Conservation (phyloP, 2,113 vertebrate species). For the Eublepharis macularius region DNA sequence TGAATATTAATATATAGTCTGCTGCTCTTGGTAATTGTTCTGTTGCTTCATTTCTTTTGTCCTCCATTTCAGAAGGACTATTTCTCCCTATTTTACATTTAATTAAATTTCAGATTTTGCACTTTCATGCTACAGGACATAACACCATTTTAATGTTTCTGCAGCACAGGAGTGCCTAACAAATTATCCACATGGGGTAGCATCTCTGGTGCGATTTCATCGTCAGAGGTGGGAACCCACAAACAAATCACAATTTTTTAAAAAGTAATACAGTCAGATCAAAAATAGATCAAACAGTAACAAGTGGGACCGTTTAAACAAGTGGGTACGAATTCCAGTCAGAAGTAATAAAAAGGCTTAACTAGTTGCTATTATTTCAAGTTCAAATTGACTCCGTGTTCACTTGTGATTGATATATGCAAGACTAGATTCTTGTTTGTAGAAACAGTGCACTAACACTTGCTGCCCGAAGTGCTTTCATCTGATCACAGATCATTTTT, state of each 20-base stretch:
- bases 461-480: background rate
- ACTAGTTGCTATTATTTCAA: background rate
- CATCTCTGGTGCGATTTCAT: background rate
- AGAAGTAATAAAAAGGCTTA: background rate
- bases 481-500: background rate
- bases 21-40: background rate
- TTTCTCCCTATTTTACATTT: background rate
- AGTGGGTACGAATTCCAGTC: background rate
- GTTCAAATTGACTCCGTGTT: background rate
- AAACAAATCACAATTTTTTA: background rate
- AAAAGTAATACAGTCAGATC: background rate
- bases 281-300: background rate
- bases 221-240: background rate
- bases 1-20: background rate
- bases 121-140: background rate
- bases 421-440: background rate
- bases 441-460: background rate
- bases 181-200: background rate
- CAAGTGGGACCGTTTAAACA: background rate
- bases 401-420: background rate
- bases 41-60: background rate
- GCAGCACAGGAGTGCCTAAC: background rate
- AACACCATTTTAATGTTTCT: background rate
- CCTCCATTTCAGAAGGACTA: background rate
- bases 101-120: background rate